These are phyloP conservation scores for Myopa tessellatipennis DNA, from an alignment of 2,888 invertebrate genomes.

Conservation along the genomic window DNA sequence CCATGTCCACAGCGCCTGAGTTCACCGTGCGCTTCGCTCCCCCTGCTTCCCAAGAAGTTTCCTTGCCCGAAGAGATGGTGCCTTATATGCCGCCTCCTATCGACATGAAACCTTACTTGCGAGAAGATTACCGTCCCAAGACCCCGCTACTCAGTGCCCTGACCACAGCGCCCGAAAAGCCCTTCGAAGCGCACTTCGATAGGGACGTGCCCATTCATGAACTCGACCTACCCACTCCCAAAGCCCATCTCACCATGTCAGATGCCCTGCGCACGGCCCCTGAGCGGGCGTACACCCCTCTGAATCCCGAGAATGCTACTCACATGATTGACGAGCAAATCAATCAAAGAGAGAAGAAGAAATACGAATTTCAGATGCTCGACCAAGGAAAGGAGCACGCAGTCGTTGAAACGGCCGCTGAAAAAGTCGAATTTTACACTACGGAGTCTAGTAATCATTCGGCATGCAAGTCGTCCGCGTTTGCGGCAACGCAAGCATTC, in stretches of 20 bases:
- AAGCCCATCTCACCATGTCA: slow-evolving; percentile 70
- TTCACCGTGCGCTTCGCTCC: slow-evolving; percentile 61
- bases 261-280: slow-evolving; percentile 76
- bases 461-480: slow-evolving; percentile 61
- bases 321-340: slow-evolving; percentile 59
- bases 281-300: slow-evolving; percentile 73
- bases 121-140: slow-evolving; percentile 68
- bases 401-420: slow-evolving; percentile 46
- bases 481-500: slow-evolving; percentile 67
- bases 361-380: slow-evolving; percentile 63
- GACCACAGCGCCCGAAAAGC: slow-evolving; percentile 77
- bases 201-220: slow-evolving; percentile 67
- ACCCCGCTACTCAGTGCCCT: slow-evolving; percentile 77
- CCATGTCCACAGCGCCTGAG: slow-evolving; percentile 67
- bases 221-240: slow-evolving; percentile 66
- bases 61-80: slow-evolving; percentile 74
- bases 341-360: slow-evolving; percentile 58
- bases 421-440: slow-evolving; percentile 55
- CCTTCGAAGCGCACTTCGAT: slow-evolving; percentile 69
- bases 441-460: slow-evolving; percentile 51
- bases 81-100: slow-evolving; percentile 78
- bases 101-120: slow-evolving; percentile 70
- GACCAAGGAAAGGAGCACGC: slow-evolving; percentile 60
- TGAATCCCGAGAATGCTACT: slow-evolving; percentile 69
- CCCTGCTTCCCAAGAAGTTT: slow-evolving; percentile 68